Percentiles rank a stretch among this genome's conserved stretches.
Evolutionary conservation across 23 tunicate genomes (phyloP).

Genomic region (Styela plicata): DNA sequence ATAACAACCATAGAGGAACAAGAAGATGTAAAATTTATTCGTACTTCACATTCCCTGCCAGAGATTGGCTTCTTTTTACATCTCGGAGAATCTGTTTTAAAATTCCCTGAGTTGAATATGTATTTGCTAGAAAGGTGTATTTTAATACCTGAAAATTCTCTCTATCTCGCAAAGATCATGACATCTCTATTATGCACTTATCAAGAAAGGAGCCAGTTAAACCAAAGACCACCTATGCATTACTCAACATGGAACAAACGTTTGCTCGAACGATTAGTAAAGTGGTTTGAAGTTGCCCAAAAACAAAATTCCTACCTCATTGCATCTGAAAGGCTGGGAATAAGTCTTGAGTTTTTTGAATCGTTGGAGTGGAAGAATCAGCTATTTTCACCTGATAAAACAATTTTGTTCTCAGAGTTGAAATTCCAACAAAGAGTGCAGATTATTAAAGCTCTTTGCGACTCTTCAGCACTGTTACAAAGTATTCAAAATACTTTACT

Average conservation of each 20-base stretch:
- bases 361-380: slow-evolving; percentile 73
- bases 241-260: slow-evolving; percentile 70
- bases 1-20: slow-evolving; percentile 37
- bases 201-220: slow-evolving; percentile 55
- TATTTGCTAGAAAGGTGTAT: slow-evolving; percentile 63
- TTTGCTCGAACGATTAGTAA: slow-evolving; percentile 35
- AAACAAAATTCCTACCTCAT: slow-evolving; percentile 45
- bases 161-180: slow-evolving; percentile 68
- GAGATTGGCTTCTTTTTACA: slow-evolving; percentile 76
- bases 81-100: slow-evolving; percentile 38
- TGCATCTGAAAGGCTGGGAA: slow-evolving; percentile 69
- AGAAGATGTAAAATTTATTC: slow-evolving; percentile 29
- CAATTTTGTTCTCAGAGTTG: slow-evolving; percentile 38
- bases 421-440: slow-evolving; percentile 36
- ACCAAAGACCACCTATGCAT: slow-evolving; percentile 63
- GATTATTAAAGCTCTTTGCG: slow-evolving; percentile 69
- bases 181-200: slow-evolving; percentile 76
- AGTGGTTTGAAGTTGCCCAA: slow-evolving; percentile 69
- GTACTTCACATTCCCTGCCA: slow-evolving; percentile 47
- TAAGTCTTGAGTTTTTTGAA: slow-evolving; percentile 44
- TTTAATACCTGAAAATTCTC: slow-evolving; percentile 51
- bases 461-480: slow-evolving; percentile 44
- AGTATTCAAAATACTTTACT: slow-evolving; percentile 55
- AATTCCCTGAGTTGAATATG: slow-evolving; percentile 64
- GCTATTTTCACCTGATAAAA: slow-evolving; percentile 26